These are phyloP conservation scores for Carassius gibelio DNA, from an alignment of 2,113 vertebrate genomes.

Conservation along the genomic window DNA sequence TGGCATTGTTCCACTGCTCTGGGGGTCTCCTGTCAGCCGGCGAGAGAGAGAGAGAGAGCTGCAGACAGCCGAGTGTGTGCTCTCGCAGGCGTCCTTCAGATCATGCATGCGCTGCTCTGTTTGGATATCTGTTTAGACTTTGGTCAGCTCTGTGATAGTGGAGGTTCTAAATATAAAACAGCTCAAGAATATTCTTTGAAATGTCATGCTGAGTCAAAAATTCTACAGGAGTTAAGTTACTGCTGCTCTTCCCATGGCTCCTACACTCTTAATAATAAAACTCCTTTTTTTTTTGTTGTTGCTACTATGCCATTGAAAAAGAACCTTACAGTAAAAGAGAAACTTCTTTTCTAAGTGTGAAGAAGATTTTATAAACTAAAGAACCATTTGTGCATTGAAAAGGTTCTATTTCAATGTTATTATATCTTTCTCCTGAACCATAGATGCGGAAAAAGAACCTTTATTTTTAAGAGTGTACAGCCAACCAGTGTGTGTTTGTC, in stretches of 20 bases:
- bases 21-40: slow-evolving; percentile 45
- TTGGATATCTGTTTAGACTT: neutral
- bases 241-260: neutral
- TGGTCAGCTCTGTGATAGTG: neutral
- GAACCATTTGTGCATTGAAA: neutral
- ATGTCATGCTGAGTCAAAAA: neutral
- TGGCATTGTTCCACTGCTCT: slow-evolving; percentile 69
- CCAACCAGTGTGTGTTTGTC: slow-evolving; percentile 25
- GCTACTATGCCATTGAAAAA: neutral
- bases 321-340: too few species aligned
- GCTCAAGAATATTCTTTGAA: neutral
- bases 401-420: neutral
- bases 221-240: neutral
- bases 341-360: neutral
- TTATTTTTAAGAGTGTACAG: neutral
- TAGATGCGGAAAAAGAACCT: neutral
- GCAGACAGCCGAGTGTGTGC: slow-evolving; percentile 66
- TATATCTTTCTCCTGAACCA: too few species aligned
- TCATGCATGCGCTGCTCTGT: neutral
- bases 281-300: too few species aligned
- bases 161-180: neutral
- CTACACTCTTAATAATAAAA: neutral
- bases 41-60: slow-evolving; percentile 50
- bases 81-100: neutral
- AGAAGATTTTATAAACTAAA: neutral